Evolutionary conservation across 2,888 invertebrate genomes (phyloP), one percentile per base, ranked within the genome.

Genomic region (Rhamnusium bicolor): DNA sequence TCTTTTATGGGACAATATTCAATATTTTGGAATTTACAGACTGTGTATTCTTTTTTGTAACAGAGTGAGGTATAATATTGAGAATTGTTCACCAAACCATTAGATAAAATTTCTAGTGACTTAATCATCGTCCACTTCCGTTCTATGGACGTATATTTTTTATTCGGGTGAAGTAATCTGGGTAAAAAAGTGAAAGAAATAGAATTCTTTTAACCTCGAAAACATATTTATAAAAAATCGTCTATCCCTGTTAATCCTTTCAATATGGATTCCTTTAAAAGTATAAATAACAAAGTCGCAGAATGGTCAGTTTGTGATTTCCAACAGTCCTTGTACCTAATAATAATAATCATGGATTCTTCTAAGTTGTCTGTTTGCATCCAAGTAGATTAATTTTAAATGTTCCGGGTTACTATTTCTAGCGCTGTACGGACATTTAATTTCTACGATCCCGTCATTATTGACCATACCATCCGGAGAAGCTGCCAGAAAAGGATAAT

Each of bases 251-350:
- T 27, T 7, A 51, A 68, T 51, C 1, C 60, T 47, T 6, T 51
- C 32, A n/a, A 69, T 53, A 49, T 69, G 62, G 1, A 72, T 58
- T 16, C 72, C 69, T 12, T 65, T 32, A n/a, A 65, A 69, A n/a
- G 58, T 58, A 10, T 46, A 68, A 1, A 58, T 47, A 10, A 68
- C 47, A n/a, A 69, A 63, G 54, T 72, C 63, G 32, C 63, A 72
- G 68, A 62, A 68, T 1, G 62, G 19, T 40, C 60, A 46, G 7
- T 47, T 46, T 40, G 19, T n/a, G 62, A 72, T 68, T 68, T 72
- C 62, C 4, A 72, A 32, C 27, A 72, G 27, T 19, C 63, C 72
- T 24, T 68, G 72, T 27, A 68, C 56, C 21, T 72, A 58, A 60
- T 58, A 63, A 58, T 65, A 63, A 54, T 72, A 72, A 16, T 29